Conservation (phyloP, 2,113 vertebrate genomes). For the Pachycephala philippinensis region DNA sequence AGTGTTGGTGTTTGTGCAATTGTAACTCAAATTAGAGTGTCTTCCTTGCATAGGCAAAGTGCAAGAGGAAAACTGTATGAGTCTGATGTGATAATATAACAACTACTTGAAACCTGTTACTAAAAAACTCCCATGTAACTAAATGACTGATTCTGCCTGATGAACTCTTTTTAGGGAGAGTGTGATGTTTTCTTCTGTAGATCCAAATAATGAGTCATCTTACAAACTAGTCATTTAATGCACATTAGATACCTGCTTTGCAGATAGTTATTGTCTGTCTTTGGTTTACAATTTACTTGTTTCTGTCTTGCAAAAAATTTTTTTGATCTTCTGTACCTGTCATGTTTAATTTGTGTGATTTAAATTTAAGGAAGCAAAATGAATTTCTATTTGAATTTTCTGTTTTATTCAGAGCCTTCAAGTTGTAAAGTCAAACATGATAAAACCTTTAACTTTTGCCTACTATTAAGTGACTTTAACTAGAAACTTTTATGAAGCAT, state of each 20-base stretch:
- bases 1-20: background rate
- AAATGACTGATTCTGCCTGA: background rate
- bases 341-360: background rate
- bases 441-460: background rate
- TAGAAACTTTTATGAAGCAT: background rate
- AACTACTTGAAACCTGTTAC: background rate
- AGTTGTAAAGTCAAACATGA: background rate
- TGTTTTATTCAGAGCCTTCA: background rate
- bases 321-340: background rate
- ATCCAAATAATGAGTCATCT: background rate
- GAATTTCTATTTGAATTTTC: background rate
- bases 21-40: background rate
- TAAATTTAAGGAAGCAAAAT: background rate
- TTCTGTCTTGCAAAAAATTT: background rate
- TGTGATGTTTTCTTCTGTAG: background rate
- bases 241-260: background rate
- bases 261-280: background rate
- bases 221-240: background rate
- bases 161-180: background rate
- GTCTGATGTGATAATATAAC: background rate
- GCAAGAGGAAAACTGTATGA: background rate
- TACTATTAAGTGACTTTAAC: background rate
- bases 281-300: background rate
- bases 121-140: background rate
- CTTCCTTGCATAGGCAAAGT: background rate